Evolutionary conservation across 2,888 invertebrate genomes (phyloP), one percentile per base, ranked within the genome.

Genomic region (Torymus auratus): DNA sequence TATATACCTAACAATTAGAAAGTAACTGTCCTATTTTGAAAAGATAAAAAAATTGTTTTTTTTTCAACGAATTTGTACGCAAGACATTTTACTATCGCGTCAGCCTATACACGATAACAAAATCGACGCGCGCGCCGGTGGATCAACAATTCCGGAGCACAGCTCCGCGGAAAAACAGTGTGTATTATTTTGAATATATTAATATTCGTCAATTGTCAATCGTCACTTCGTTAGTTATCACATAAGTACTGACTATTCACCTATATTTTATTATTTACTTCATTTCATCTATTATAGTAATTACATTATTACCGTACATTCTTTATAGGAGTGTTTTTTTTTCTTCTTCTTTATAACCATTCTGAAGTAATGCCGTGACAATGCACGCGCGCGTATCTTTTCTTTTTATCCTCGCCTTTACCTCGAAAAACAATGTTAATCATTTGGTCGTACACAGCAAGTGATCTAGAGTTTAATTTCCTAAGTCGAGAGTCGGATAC

Each of bases 81-180:
- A 5, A 41, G 41, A 41, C 41, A 41, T 41, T 41, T 41, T 41
- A 41, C 20, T 20, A 20, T 20, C 20, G 20, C 20, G 13, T 28
- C 14, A 55, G 55, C 23, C 17, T 62, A 20, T 20, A 23, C 7
- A n/a, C 11, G 64, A 77, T 78, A 74, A 76, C 65, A 74, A 41
- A 61, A 81, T 78, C 72, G 69, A 61, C 50, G 68, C 61, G 17
- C 50, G 73, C 52, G 62, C 12, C 41, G 78, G 70, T 61, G 62
- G 78, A 82, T 69, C 72, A 80, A 82, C 72, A 81, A 75, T 76
- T 71, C 76, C 87, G 87, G 87, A 90, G 90, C 89, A 86, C 89
- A 88, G 88, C 90, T 89, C 86, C 88, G 14, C 55, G 86, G 86
- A 85, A 87, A 89, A 89, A 89, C 88, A 88, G 86, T 87, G 53